These are phyloP conservation scores for Drosophila melanocephala DNA, from an alignment of 2,888 invertebrate genomes.

Conservation along the genomic window DNA sequence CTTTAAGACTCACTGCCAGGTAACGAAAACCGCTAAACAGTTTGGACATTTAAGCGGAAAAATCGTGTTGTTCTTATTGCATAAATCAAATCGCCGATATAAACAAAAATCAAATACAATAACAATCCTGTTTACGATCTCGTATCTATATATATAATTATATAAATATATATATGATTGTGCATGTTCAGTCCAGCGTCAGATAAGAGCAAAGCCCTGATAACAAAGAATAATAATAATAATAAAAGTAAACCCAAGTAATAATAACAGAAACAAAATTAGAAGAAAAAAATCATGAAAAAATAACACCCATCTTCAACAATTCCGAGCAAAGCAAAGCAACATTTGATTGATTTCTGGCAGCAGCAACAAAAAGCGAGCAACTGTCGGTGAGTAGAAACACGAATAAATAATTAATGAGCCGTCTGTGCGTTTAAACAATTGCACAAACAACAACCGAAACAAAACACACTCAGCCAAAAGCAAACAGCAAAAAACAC, in stretches of 20 bases:
- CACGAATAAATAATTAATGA: conserved; percentile 71
- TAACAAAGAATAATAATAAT: background rate
- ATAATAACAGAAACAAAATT: conserved; percentile 16
- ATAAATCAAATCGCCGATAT: conserved; percentile 17
- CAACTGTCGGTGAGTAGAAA: conserved; percentile 65
- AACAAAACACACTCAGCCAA: conserved; percentile 9
- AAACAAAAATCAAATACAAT: conserved; percentile 23
- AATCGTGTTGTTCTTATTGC: conserved; percentile 15
- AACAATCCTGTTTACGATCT: conserved; percentile 1
- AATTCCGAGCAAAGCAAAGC: conserved; percentile 29
- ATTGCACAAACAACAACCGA: conserved; percentile 49
- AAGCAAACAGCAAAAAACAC: conserved; percentile 2
- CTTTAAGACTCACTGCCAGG: conserved; percentile 18
- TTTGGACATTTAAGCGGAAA: conserved; percentile 27
- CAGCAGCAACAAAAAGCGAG: conserved; percentile 26
- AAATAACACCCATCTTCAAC: conserved; percentile 16
- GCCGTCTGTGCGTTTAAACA: conserved; percentile 50
- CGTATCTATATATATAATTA: background rate
- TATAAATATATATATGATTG: background rate
- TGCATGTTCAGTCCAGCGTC: background rate
- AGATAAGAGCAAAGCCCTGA: conserved; percentile 13
- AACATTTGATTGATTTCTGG: conserved; percentile 71
- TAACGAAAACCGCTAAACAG: conserved; percentile 29
- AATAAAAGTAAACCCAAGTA: conserved; percentile 21
- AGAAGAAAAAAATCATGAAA: conserved; percentile 5